phyloP scores from a whole-genome alignment of 53 echinoderm and acorn worm genomes.

The Paelopatides confundens region DNA sequence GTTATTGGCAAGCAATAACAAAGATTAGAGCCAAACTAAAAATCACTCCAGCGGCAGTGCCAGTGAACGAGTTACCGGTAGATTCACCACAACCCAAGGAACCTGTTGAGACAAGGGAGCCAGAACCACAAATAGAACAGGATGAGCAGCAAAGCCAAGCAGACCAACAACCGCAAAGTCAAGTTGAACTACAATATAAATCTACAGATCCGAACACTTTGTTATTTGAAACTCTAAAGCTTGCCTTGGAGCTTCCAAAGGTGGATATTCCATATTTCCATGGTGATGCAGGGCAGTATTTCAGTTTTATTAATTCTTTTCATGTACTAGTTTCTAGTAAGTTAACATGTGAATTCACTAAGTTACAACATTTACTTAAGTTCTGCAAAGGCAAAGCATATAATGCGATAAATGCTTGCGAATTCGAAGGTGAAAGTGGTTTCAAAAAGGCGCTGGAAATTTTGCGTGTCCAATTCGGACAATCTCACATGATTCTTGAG shows the following conservation, averaged over 20 bases:
- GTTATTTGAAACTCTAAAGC: neutral
- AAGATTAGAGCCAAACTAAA: neutral
- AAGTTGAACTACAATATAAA: no score
- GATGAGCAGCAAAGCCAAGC: neutral
- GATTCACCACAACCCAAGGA: neutral
- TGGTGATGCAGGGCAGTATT: constrained; percentile 28
- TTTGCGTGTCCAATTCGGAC: constrained; percentile 10
- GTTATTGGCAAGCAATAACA: neutral
- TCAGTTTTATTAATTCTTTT: constrained; percentile 23
- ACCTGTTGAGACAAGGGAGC: no score
- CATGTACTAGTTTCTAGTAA: constrained; percentile 16
- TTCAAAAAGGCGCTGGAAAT: constrained; percentile 16
- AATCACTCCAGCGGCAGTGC: neutral
- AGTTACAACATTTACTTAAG: constrained; percentile 16
- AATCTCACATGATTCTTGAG: constrained; percentile 28
- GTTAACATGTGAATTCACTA: constrained; percentile 19
- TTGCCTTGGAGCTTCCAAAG: constrained; percentile 38
- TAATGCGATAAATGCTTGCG: constrained; percentile 17
- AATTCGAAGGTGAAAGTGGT: constrained; percentile 12
- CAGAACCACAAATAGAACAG: neutral
- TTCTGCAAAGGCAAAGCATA: constrained; percentile 38
- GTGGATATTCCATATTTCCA: constrained; percentile 24
- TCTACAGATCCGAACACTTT: no score
- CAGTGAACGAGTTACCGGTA: no score
- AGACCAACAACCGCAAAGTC: neutral